A percentile compares a stretch with the other conserved stretches of the same genome.
Conservation (phyloP, 2,888 invertebrate genomes). For the Polyommatus icarus region DNA sequence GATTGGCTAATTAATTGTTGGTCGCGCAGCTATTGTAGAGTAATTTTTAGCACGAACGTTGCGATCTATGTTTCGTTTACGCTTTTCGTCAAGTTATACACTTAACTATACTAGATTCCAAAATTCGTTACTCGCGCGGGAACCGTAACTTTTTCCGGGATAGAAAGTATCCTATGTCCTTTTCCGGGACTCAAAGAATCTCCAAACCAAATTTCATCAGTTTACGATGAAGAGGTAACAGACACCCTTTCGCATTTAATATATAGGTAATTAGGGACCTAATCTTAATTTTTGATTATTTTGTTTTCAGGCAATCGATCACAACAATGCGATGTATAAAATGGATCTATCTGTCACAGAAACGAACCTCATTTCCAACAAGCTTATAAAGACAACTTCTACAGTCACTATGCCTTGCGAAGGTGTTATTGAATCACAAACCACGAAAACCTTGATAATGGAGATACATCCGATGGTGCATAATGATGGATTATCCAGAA, state of each 20-base stretch:
- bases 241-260: too few relatives aligned
- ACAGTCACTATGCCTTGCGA: constrained; percentile 60
- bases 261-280: too few relatives aligned
- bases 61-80: too few relatives aligned
- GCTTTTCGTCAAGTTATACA: too few relatives aligned
- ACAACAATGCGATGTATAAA: constrained; percentile 53
- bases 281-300: constrained; percentile 28
- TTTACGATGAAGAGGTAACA: too few relatives aligned
- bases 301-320: neutral
- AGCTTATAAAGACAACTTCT: constrained; percentile 64
- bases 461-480: constrained; percentile 61
- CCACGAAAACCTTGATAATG: constrained; percentile 67
- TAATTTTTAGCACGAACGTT: too few relatives aligned
- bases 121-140: neutral
- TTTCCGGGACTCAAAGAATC: neutral
- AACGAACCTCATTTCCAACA: constrained; percentile 68
- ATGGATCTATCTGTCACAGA: constrained; percentile 60
- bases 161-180: neutral
- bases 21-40: too few relatives aligned
- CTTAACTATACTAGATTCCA: neutral
- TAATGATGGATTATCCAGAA: constrained; percentile 45
- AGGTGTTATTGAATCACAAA: constrained; percentile 60
- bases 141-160: neutral
- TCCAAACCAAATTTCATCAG: neutral
- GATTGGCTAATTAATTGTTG: too few relatives aligned